Base-by-base conservation (phyloP, 1,140 invertebrate genomes). In the Drosophila burlai region DNA sequence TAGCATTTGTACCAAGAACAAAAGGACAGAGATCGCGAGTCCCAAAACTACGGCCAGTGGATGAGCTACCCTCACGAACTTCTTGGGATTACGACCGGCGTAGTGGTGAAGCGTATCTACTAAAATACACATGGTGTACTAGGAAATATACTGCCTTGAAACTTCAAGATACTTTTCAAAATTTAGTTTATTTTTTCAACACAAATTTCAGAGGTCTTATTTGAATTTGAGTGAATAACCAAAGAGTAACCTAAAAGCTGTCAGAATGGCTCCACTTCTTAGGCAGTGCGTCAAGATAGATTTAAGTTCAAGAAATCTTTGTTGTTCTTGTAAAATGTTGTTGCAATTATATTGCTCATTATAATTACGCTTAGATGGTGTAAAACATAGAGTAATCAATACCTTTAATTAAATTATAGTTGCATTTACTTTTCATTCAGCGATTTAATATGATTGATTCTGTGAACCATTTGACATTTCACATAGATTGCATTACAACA, bases 21-120 rank as follows among this genome's bases (percentile, higher is more conserved):
- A 34, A 10, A 62, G 24, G 6, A n/a, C 8, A 9, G 38, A 24
- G 7, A 1, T 13, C 11, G 38, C 2, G 42, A 84, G 11, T 11
- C 40, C 4, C 3, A n/a, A 9, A 5, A 46, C 2, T 0, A 42
- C 15, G 1, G 62, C 47, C 4, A 76, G 2, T 0, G 73, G 62
- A 43, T 84, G 81, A 3, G 64, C 2, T n/a, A 58, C 3, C 1
- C 8, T 21, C 4, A 55, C 29, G 3, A 84, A 49, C 8, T 29
- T 64, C 1, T n/a, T 34, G 2, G 55, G 62, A 66, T 65, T 46
- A 1, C 4, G 18, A 0, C 49, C 31, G 8, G 62, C 63, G 3
- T 18, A 21, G n/a, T 21, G 16, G 3, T 26, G 18, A 21, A 21
- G 59, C 6, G 18, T 7, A 1, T 34, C 21, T 8, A 24, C 31